Base-by-base conservation (phyloP, 2,888 invertebrate genomes). In the Athetis lepigone region DNA sequence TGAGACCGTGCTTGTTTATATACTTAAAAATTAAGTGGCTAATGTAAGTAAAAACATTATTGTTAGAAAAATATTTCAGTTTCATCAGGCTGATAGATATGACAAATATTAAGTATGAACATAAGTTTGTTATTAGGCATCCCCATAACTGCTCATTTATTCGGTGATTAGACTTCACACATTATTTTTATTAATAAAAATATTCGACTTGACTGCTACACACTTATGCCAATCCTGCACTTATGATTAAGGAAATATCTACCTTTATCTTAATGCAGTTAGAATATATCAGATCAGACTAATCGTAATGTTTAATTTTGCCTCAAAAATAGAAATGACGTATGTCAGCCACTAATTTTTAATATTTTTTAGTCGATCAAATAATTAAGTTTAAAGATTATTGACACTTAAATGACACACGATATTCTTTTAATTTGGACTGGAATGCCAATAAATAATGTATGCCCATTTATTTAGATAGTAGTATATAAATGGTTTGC, bases 391-490 rank as follows among this genome's bases (percentile, higher is more conserved):
- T 19, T 23, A 19, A 69, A 47, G 55, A 68, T 75, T 56, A 56
- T 40, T 70, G 62, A 70, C 62, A 47, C 43, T 70, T 72, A 49
- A 61, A 56, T 65, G 21, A 39, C 13, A 37, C 46, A 49, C 11
- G 23, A 61, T 57, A 57, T 70, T 47, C 33, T 62, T 39, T 70
- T 49, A 13, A 51, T 51, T 61, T 46, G 70, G 36, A 21, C 18
- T 47, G 75, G 42, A 47, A 69, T 55, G 50, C 21, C 43, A 25
- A 56, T 61, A 55, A 70, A 62, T 70, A 61, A 74, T 52, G 46
- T 39, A 56, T 62, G 55, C 36, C 50, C 73, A 67, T 70, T 51
- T 70, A 58, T 74, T 54, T 47, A 46, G 50, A 51, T 49, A 49
- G 47, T 37, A 52, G 46, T 60, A 29, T 50, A 64, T 67, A 51